These are phyloP conservation scores for Pachymerium ferrugineum DNA, from an alignment of 2,888 invertebrate genomes.

Conservation along the genomic window DNA sequence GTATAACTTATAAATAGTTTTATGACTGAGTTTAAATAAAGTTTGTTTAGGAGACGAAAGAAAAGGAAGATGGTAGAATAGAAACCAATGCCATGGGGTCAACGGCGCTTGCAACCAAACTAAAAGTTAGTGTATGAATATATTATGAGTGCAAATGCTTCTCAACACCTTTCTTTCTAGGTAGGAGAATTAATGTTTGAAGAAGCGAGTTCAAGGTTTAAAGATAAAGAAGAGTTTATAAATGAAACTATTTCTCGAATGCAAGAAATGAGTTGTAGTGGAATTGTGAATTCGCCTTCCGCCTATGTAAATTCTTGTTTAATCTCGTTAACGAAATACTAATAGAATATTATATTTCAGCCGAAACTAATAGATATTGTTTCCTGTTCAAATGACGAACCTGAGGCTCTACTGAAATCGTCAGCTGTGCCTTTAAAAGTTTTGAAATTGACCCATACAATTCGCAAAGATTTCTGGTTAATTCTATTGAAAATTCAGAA, in stretches of 20 bases:
- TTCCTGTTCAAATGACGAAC: not conserved
- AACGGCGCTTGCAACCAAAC: not conserved
- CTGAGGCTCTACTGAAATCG: not conserved
- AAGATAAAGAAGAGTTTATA: not conserved
- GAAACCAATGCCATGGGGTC: too few species aligned
- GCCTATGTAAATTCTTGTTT: not conserved
- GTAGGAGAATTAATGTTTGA: not conserved
- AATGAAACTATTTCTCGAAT: not conserved
- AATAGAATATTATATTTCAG: not conserved
- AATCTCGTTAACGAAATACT: not conserved
- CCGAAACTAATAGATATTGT: not conserved
- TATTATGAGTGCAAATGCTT: too few species aligned
- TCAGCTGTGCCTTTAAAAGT: not conserved
- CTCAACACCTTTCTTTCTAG: too few species aligned
- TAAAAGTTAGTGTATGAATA: not conserved
- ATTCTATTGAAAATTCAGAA: not conserved
- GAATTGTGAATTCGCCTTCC: not conserved
- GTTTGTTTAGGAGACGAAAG: not conserved
- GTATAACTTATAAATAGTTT: not conserved
- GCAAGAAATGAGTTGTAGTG: not conserved
- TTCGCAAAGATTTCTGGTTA: not conserved
- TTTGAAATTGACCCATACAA: not conserved
- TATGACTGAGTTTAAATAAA: not conserved
- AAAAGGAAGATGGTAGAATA: not conserved
- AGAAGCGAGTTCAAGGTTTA: not conserved